Evolutionary conservation across 1,140 invertebrate species (phyloP), one percentile per base, ranked within the genome.

Genomic region (Rhyzopertha dominica): DNA sequence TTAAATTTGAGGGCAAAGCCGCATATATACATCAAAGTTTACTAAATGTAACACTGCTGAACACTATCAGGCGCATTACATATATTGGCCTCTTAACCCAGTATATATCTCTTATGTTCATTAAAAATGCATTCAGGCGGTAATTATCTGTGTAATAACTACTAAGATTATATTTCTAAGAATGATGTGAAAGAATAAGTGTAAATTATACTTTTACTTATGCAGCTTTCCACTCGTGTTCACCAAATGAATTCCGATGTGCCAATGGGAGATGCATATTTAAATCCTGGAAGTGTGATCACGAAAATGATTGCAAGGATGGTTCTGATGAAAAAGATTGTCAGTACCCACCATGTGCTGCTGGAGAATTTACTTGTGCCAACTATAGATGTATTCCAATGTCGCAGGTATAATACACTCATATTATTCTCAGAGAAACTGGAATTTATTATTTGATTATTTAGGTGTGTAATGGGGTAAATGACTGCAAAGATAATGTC

Each of bases 281-380:
- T 61, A 88, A 88, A 58, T 87, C 89, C 0, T 95, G 90, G 92
- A 89, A 90, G 64, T 95, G 92, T 61, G 91, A 94, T 68, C 85
- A 89, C 63, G 94, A 87, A 73, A 95, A 98, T 59, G 93, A 98
- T 58, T 98, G 94, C 66, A 85, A 90, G 55, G 88, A 98, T 62
- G 82, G 84, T 1, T 90, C 87, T 14, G 94, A 97, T 65, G 94
- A 98, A 68, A 74, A 87, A 45, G 87, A 84, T n/a, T 98, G 94
- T 66, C 74, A 79, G 2, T 95, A 95, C 68, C 87, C 89, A 5
- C 81, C 84, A 0, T 97, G 94, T 63, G 87, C 87, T 1, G 73
- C 80, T n/a, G 90, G 87, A 1, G 91, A 95, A 65, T 98, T 96
- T 49, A 95, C 93, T 3, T 98, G 94, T 64, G 80, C 78, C 5